Evolutionary conservation across 2,113 vertebrate species (phyloP), one percentile per base, ranked within the genome.

Genomic region (Oryzias curvinotus): DNA sequence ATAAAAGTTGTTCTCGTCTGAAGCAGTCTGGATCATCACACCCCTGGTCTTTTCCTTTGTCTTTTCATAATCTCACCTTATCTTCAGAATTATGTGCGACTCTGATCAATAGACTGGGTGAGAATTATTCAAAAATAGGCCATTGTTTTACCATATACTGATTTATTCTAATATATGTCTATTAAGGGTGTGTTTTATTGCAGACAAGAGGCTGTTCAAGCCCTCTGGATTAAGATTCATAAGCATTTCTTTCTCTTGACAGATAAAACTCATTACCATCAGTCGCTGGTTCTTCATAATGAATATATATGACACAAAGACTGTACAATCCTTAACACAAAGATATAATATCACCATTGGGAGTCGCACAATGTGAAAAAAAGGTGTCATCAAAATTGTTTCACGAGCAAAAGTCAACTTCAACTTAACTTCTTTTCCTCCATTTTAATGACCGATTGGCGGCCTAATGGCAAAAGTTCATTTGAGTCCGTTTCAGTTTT

Each of bases 241-340:
- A 76, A 78, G 69, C 49, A 47, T 76, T 78, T 52, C 65, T 66
- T 80, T 81, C 80, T 85, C 75, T 57, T 77, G 74, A 79, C 73
- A 80, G 86, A 79, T 74, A 79, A 84, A 85, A 85, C 64, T 85
- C 84, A 80, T 87, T 81, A 86, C 75, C 78, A 84, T 86, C 75
- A 76, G 70, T 81, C 77, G 72, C 66, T 63, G 57, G 68, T 62
- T 80, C 73, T 79, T 66, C 82, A 61, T 84, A 84, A 85, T 84
- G 71, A 84, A 85, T 90, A 87, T 82, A 75, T 76, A 86, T 83
- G 80, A 59, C 75, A 71, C 65, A 78, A 72, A 77, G 76, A 68
- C 60, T 16, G 30, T 52, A 79, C 47, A 83, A 71, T 71, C 56
- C 57, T 66, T 58, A 52, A 52, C 45, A 75, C 77, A 70, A 53